Percentiles rank a stretch among this genome's conserved stretches.
phyloP scores from a whole-genome alignment of 2,888 invertebrate species.

The Leucoma salicis region DNA sequence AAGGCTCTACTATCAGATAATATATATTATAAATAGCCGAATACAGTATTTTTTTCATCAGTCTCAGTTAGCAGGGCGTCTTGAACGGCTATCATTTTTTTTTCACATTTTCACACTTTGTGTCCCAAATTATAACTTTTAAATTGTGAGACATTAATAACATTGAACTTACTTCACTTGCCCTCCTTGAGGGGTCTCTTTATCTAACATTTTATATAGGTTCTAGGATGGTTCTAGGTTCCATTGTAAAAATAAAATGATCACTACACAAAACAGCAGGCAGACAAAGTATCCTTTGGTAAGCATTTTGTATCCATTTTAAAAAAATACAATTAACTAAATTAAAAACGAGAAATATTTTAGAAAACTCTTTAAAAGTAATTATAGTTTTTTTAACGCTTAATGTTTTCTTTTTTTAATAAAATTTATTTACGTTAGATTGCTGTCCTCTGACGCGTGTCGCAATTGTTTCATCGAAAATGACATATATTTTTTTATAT shows the following conservation, averaged over 20 bases:
- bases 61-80: no score
- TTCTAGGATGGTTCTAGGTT: slow-evolving; percentile 6
- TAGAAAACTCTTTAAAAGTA: not conserved
- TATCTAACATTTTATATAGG: slow-evolving; percentile 27
- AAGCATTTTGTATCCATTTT: no score
- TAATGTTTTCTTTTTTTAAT: not conserved
- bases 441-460: not conserved
- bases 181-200: slow-evolving; percentile 9
- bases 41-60: no score
- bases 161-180: slow-evolving; percentile 28
- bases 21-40: no score
- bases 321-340: no score
- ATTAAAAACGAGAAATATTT: not conserved
- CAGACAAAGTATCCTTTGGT: no score
- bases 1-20: no score
- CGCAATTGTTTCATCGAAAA: not conserved
- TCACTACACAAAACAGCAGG: not conserved
- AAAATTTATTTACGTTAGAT: not conserved
- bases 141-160: no score
- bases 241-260: slow-evolving; percentile 18
- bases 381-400: not conserved
- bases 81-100: no score
- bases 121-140: no score
- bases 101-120: no score
- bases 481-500: not conserved